Evolutionary conservation across 2,113 vertebrate species (phyloP), one percentile per base, ranked within the genome.

Genomic region (Chloroceryle aenea): DNA sequence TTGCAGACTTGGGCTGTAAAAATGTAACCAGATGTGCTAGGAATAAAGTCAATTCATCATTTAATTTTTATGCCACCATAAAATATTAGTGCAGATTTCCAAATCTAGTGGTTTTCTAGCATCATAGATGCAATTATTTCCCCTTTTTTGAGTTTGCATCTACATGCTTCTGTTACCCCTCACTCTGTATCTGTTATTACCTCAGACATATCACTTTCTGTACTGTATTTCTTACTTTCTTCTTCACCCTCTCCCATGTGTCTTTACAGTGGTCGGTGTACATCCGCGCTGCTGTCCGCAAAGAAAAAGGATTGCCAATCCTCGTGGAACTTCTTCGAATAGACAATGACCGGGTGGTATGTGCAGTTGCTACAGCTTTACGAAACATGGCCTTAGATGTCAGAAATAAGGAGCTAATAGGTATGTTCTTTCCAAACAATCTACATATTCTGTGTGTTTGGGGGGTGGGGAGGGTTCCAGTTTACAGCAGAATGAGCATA

Each of bases 361-460:
- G 99, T 81, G 99, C 99, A 6, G 99, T 99, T 63, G 99, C 99
- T 95, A 99, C 99, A 4, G 99, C 99, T 26, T 98, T 99, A 97
- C 98, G 99, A 95, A 99, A 99, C 97, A 99, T 99, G 99, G 99
- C 99, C 94, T 98, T 99, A 98, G 99, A 99, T 95, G 98, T 99
- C 97, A 98, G 99, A 97, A 99, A 99, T 97, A 99, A 99, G 97
- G 99, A 99, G 88, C 97, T 99, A 94, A 99, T 99, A 25, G 99
- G 99, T 99, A 98, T 58, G 99, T 98, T 26, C 26, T 79, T 72
- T 73, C 62, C 13, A 32, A 53, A 50, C 34, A 64, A 6, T 66
- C 29, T 81, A 1, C 67, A 6, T 64, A 0, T 80, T 47, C 12
- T 53, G 3, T 0, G 8, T 69, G 76, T 48, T 14, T 19, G 20